These are phyloP conservation scores for Xiphias gladius DNA, from an alignment of 2,113 vertebrate species.

Conservation along the genomic window DNA sequence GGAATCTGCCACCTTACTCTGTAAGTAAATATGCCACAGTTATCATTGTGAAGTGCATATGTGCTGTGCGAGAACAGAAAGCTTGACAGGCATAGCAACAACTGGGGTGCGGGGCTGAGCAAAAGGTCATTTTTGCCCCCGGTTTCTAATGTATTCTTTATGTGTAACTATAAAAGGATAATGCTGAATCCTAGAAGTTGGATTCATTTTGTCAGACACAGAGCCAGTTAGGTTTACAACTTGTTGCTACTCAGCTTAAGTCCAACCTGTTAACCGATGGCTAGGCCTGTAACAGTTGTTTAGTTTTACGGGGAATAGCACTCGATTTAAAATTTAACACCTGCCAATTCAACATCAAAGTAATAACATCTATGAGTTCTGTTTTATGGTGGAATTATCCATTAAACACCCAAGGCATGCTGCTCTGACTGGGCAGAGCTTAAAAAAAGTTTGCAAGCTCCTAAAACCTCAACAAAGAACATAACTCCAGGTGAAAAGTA, in stretches of 20 bases:
- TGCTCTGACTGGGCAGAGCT: constrained; percentile 20
- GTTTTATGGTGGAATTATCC: constrained; percentile 27
- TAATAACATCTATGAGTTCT: constrained; percentile 18
- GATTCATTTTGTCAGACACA: not conserved
- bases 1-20: not conserved
- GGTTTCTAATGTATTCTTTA: too few species aligned
- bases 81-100: not conserved
- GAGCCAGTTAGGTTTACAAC: not conserved
- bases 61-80: not conserved
- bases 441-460: constrained; percentile 15
- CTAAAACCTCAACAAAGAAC: constrained; percentile 53
- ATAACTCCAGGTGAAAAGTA: constrained; percentile 32
- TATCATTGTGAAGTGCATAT: too few species aligned
- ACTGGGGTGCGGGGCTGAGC: not conserved
- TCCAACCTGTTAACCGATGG: not conserved
- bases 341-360: constrained; percentile 29
- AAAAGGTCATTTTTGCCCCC: too few species aligned
- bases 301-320: not conserved
- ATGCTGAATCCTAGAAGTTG: not conserved
- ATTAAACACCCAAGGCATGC: constrained; percentile 3
- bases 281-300: not conserved
- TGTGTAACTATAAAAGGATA: not conserved
- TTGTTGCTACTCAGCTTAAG: not conserved
- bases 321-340: constrained; percentile 6
- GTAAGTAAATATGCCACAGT: too few species aligned